A percentile compares a stretch with the other conserved stretches of the same genome.
These are phyloP conservation scores for Austrofundulus limnaeus DNA, from an alignment of 2,113 vertebrate genomes.

Conservation along the genomic window DNA sequence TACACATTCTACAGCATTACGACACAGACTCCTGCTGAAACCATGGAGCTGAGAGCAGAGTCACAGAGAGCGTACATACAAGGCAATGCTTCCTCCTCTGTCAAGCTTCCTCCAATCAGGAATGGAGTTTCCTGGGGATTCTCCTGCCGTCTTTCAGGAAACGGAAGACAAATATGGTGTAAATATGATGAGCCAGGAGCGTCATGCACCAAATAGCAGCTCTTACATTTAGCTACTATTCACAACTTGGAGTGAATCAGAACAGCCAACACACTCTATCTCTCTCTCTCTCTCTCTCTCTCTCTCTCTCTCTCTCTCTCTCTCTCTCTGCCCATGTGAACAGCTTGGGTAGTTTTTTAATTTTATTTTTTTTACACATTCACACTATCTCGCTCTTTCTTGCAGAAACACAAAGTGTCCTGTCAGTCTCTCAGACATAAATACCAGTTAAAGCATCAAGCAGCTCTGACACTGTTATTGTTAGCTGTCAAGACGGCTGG, in stretches of 20 bases:
- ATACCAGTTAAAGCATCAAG: constrained; percentile 52
- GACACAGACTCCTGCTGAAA: constrained; percentile 24
- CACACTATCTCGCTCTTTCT: constrained; percentile 23
- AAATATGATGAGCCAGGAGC: constrained; percentile 50
- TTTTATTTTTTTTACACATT: constrained; percentile 24
- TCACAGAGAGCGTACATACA: constrained; percentile 72
- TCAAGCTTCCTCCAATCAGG: constrained; percentile 71
- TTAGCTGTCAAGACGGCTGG: constrained; percentile 27
- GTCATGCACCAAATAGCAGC: constrained; percentile 53
- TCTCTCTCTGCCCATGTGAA: constrained; percentile 56
- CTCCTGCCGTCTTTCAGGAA: constrained; percentile 77
- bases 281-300: constrained; percentile 18
- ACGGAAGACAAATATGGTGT: constrained; percentile 77
- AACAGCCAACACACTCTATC: constrained; percentile 27
- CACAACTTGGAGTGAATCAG: constrained; percentile 65
- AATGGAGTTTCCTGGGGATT: constrained; percentile 71
- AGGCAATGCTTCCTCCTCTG: constrained; percentile 75
- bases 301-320: constrained; percentile 24
- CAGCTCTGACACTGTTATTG: constrained; percentile 32
- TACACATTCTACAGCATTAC: constrained; percentile 40
- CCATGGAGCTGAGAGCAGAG: constrained; percentile 51
- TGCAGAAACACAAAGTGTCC: constrained; percentile 31
- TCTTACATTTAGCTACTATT: constrained; percentile 50
- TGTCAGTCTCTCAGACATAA: constrained; percentile 43
- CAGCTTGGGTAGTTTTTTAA: constrained; percentile 36